Evolutionary conservation across 2,113 vertebrate species (phyloP).

Genomic region (Brachypteracias leptosomus): DNA sequence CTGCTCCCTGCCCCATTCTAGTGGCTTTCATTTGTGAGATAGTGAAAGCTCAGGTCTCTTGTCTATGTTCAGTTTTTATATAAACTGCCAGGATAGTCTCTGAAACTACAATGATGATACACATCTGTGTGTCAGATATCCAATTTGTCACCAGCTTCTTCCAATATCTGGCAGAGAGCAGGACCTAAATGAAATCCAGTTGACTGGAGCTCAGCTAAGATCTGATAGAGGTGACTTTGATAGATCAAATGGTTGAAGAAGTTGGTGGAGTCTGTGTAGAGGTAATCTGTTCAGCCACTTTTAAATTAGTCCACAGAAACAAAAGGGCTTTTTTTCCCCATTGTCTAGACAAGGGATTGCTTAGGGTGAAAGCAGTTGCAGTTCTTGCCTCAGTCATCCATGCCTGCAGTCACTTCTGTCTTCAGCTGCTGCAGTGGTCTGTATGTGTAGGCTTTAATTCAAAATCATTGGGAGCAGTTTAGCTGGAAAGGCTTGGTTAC

Average conservation of each 20-base stretch:
- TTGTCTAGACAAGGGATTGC: neutral
- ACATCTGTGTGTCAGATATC: slow-evolving; percentile 18
- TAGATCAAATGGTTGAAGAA: slow-evolving; percentile 14
- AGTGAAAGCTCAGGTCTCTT: neutral
- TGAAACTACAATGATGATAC: slow-evolving; percentile 9
- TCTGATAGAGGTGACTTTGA: slow-evolving; percentile 45
- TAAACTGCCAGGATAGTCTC: neutral
- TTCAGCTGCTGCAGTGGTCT: neutral
- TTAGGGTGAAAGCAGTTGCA: neutral
- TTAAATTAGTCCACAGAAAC: neutral
- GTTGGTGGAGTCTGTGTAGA: slow-evolving; percentile 3
- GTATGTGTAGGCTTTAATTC: neutral
- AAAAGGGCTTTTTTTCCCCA: fast-evolving
- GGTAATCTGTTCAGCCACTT: slow-evolving; percentile 20
- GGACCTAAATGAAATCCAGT: slow-evolving; percentile 51
- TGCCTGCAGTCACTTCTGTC: neutral
- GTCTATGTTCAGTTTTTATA: neutral
- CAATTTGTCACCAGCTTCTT: slow-evolving; percentile 29
- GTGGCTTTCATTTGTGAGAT: neutral
- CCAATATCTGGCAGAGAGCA: slow-evolving; percentile 8
- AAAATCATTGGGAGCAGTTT: neutral
- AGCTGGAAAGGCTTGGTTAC: neutral
- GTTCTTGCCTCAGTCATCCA: neutral
- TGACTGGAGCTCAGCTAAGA: slow-evolving; percentile 32
- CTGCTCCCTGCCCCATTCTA: neutral